phyloP scores from a whole-genome alignment of 1,140 invertebrate species.

The Melipona quadrifasciata region DNA sequence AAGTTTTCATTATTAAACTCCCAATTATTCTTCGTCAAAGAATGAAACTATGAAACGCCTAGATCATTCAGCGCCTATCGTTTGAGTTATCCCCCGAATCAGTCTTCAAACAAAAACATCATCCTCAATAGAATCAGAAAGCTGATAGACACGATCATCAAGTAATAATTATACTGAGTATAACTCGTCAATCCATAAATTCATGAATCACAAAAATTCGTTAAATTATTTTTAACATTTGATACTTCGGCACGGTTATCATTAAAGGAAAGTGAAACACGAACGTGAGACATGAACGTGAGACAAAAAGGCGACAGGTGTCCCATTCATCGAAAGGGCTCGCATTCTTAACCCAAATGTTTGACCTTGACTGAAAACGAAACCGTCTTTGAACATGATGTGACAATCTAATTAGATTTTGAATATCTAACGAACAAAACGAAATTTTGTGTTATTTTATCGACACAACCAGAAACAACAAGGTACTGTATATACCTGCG shows the following conservation, averaged over 20 bases:
- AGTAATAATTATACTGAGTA: neutral
- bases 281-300: neutral
- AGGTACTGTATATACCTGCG: neutral
- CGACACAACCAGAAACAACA: neutral
- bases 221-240: neutral
- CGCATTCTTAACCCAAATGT: slow-evolving; percentile 22
- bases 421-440: neutral
- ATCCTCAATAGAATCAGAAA: neutral
- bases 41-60: neutral
- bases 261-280: slow-evolving; percentile 29
- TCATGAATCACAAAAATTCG: neutral
- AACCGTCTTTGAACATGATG: slow-evolving; percentile 31
- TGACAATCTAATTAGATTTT: neutral
- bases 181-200: neutral
- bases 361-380: neutral
- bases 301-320: neutral
- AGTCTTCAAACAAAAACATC: neutral
- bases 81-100: neutral
- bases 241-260: neutral
- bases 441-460: no score
- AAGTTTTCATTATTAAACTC: no score
- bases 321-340: slow-evolving; percentile 32
- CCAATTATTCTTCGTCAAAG: no score
- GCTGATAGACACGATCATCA: neutral
- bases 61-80: no score